These are phyloP conservation scores for Apostichopus californicus DNA, from an alignment of 35 echinoderm and acorn worm species.

Conservation along the genomic window DNA sequence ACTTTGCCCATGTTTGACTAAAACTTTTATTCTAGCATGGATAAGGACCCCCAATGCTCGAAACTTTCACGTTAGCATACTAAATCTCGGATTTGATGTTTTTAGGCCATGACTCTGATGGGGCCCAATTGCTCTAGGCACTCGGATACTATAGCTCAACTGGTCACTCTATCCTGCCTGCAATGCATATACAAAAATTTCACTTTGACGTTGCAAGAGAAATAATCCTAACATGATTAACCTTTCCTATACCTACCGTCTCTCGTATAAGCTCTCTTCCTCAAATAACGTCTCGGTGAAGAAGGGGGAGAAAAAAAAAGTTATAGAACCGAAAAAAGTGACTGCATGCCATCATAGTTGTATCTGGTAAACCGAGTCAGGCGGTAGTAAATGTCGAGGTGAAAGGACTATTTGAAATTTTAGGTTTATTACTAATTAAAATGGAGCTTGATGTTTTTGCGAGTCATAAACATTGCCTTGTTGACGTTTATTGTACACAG, in stretches of 20 bases:
- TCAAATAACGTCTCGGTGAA: background rate
- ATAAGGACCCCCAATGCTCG: too few relatives aligned
- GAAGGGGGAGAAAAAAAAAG: background rate
- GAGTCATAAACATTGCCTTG: background rate
- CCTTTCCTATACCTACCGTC: background rate
- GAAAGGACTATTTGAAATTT: constrained; percentile 7
- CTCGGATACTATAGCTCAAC: too few relatives aligned
- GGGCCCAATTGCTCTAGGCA: too few relatives aligned
- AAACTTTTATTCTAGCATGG: too few relatives aligned
- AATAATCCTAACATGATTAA: background rate
- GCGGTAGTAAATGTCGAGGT: background rate
- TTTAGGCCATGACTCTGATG: too few relatives aligned
- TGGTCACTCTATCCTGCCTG: too few relatives aligned
- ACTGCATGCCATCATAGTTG: too few relatives aligned
- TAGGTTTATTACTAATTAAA: constrained; percentile 8
- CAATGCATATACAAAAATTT: too few relatives aligned
- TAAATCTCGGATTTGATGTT: too few relatives aligned
- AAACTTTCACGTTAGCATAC: too few relatives aligned
- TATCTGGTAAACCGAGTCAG: background rate
- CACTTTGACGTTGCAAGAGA: background rate
- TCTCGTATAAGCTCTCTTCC: background rate
- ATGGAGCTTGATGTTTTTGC: constrained; percentile 3
- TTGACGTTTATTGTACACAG: constrained; percentile 8
- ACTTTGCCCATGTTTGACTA: too few relatives aligned
- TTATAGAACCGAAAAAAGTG: background rate